Evolutionary conservation across 2,113 vertebrate genomes (phyloP), one percentile per base, ranked within the genome.

Genomic region (Edolisoma coerulescens): DNA sequence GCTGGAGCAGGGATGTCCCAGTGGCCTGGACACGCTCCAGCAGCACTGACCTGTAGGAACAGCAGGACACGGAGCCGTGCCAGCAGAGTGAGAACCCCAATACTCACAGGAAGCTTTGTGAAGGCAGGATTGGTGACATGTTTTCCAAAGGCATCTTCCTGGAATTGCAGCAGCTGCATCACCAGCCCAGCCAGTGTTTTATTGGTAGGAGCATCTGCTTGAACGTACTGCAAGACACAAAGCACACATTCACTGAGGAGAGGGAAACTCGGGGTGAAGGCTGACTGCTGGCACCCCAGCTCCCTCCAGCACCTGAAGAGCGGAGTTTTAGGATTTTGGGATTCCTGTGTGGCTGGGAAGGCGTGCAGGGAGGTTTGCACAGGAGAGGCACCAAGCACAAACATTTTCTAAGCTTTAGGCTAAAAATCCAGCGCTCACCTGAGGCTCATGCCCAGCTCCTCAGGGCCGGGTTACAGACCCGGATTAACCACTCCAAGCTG

Each of bases 121-220:
- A 99, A 99, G 95, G 99, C 99, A 35, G 99, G 99, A 97, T 99
- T 99, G 98, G 99, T 99, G 89, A 99, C 99, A 9, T 99, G 99
- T 93, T 99, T 99, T 60, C 99, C 99, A 90, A 99, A 99, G 70
- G 99, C 98, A 75, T 99, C 99, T 97, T 99, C 99, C 97, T 99
- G 99, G 97, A 99, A 99, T 76, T 99, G 99, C 69, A 99, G 98
- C 96, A 99, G 98, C 95, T 99, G 99, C 60, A 99, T 98, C 95
- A 99, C 99, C 71, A 99, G 97, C 26, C 98, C 99, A 44, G 99
- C 98, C 97, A 99, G 96, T 0, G 99, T 98, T 96, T 99, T 99
- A 88, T 99, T 99, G 94, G 99, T 99, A 33, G 99, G 99, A 83
- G 99, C 99, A 96, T 99, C 99, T 7, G 99, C 98, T 60, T 99